A percentile compares a stretch with the other conserved stretches of the same genome.
Conservation (phyloP, 1,140 invertebrate genomes). For the Drosophila punjabiensis region DNA sequence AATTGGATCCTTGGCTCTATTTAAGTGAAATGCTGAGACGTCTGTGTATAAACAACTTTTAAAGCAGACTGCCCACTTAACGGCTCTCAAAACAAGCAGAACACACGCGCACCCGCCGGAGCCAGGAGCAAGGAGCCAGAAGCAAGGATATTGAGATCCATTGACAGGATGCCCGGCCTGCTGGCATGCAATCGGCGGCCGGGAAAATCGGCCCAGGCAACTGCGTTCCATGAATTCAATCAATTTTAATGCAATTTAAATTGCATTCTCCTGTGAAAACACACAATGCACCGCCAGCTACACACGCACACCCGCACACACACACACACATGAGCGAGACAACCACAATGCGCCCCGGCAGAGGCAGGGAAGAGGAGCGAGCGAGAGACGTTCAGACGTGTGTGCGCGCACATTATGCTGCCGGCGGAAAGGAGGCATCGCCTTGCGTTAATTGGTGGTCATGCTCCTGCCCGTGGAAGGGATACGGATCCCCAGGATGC, state of each 20-base stretch:
- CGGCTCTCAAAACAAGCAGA: slow-evolving; percentile 35
- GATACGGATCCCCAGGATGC: slow-evolving; percentile 19
- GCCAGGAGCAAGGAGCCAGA: neutral
- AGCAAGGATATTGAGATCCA: slow-evolving; percentile 21
- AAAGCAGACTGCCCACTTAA: slow-evolving; percentile 63
- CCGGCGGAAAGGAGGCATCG: slow-evolving; percentile 57
- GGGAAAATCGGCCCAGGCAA: slow-evolving; percentile 43
- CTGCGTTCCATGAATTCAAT: slow-evolving; percentile 76
- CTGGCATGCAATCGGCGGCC: slow-evolving; percentile 40
- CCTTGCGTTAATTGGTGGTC: slow-evolving; percentile 78
- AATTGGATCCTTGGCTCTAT: neutral
- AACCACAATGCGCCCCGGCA: slow-evolving; percentile 47
- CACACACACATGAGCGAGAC: slow-evolving; percentile 19
- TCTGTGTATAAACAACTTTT: slow-evolving; percentile 47
- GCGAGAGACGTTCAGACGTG: slow-evolving; percentile 28
- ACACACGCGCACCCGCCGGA: neutral
- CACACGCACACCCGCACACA: slow-evolving; percentile 31
- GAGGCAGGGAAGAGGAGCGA: slow-evolving; percentile 7
- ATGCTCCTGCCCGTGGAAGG: slow-evolving; percentile 38
- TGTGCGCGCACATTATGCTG: slow-evolving; percentile 61
- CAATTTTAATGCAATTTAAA: slow-evolving; percentile 84
- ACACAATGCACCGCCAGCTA: slow-evolving; percentile 66
- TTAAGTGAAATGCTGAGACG: slow-evolving; percentile 31
- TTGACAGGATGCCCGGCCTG: slow-evolving; percentile 42
- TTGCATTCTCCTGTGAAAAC: slow-evolving; percentile 83